Percentiles rank a stretch among this genome's conserved stretches.
Evolutionary conservation across 2,888 invertebrate species (phyloP).

Genomic region (Andrena flavipes): DNA sequence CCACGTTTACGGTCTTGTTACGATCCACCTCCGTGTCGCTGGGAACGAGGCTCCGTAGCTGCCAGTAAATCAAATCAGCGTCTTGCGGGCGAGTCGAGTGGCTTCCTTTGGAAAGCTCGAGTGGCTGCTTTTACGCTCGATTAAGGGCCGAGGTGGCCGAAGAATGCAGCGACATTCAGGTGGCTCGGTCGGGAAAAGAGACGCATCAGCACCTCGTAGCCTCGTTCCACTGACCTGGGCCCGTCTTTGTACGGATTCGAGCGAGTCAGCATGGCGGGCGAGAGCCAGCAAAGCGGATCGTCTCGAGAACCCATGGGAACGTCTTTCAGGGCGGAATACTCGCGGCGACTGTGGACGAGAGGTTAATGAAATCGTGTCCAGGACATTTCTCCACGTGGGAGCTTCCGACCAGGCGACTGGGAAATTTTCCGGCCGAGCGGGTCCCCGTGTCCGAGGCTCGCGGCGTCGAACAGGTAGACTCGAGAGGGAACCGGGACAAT

Average conservation of each 20-base stretch:
- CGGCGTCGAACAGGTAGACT: constrained; percentile 67
- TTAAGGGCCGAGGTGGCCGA: constrained; percentile 44
- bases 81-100: constrained; percentile 47
- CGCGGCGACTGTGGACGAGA: constrained; percentile 61
- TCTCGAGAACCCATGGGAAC: not conserved
- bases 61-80: constrained; percentile 56
- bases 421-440: constrained; percentile 79
- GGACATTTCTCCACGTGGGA: constrained; percentile 82
- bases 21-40: constrained; percentile 6
- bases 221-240: constrained; percentile 26
- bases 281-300: constrained; percentile 11
- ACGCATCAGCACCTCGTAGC: constrained; percentile 52
- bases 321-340: not conserved
- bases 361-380: constrained; percentile 81
- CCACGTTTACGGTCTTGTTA: constrained; percentile 25
- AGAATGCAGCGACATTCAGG: constrained; percentile 50
- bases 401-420: constrained; percentile 38
- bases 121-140: constrained; percentile 63
- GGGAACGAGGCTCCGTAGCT: not conserved
- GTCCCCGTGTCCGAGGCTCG: constrained; percentile 26
- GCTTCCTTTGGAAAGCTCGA: constrained; percentile 45
- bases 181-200: constrained; percentile 41
- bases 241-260: constrained; percentile 19
- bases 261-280: constrained; percentile 4
- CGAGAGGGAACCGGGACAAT: constrained; percentile 50